Conservation (phyloP, 2,888 invertebrate genomes). For the Anaspis maculata region DNA sequence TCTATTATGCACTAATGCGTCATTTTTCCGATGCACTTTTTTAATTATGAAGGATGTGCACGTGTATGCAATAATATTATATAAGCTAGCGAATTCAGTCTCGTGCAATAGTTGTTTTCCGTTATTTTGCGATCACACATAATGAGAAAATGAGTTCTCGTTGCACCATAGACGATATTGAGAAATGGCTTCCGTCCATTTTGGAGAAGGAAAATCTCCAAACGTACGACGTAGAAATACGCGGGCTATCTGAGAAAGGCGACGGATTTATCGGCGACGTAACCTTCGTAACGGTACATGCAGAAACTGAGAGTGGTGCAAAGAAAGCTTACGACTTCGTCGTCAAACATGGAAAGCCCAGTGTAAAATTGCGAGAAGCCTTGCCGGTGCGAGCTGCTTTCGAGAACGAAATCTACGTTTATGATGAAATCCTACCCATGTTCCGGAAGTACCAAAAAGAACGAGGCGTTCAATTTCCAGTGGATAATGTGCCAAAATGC, state of each 20-base stretch:
- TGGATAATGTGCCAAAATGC: constrained; percentile 6
- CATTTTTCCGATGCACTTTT: too few species aligned
- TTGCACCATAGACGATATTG: constrained; percentile 3
- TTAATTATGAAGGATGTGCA: too few species aligned
- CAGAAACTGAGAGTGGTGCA: neutral
- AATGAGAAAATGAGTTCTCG: constrained; percentile 2
- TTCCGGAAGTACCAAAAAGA: constrained; percentile 5
- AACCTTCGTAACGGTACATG: constrained; percentile 6
- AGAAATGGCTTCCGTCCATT: constrained; percentile 3
- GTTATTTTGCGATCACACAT: too few species aligned
- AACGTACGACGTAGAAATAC: constrained; percentile 3
- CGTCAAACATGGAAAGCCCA: constrained; percentile 6
- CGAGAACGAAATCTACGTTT: constrained; percentile 6
- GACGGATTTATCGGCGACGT: constrained; percentile 9
- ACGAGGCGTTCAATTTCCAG: neutral
- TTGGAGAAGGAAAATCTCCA: constrained; percentile 2
- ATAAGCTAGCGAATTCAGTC: too few species aligned
- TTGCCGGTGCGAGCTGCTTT: constrained; percentile 4
- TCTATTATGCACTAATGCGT: too few species aligned
- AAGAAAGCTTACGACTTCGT: constrained; percentile 4
- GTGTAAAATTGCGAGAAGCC: constrained; percentile 3
- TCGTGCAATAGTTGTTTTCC: too few species aligned
- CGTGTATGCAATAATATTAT: too few species aligned
- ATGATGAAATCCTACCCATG: constrained; percentile 3
- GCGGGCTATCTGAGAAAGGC: constrained; percentile 9